Percentiles rank a stretch among this genome's conserved stretches.
These are phyloP conservation scores for Chroicocephalus ridibundus DNA, from an alignment of 2,113 vertebrate genomes.

Conservation along the genomic window DNA sequence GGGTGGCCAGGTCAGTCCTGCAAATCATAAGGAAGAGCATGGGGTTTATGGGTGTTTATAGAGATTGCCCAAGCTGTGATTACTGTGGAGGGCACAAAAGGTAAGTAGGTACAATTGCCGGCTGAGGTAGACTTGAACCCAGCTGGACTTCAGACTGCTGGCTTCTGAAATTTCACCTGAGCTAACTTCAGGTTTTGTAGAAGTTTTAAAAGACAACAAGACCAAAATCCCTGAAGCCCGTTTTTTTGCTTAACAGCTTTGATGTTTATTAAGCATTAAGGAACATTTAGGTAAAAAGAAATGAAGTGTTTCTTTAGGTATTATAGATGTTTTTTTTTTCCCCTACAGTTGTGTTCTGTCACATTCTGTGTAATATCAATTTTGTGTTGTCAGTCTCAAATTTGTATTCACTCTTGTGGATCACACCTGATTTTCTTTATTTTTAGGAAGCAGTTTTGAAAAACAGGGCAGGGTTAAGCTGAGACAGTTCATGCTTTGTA, in stretches of 20 bases:
- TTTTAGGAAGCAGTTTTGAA: slow-evolving; percentile 35
- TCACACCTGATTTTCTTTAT: background rate
- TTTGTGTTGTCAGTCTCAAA: background rate
- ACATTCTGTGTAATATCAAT: background rate
- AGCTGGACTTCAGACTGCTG: background rate
- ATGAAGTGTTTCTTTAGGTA: background rate
- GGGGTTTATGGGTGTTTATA: background rate
- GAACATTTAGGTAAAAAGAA: background rate
- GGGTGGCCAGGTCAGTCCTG: background rate
- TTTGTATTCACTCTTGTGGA: background rate
- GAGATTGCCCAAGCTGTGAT: background rate
- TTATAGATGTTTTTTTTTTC: background rate
- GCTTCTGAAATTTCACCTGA: background rate
- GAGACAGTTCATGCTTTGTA: background rate
- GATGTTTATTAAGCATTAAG: background rate
- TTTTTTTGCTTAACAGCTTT: background rate
- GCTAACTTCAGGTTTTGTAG: background rate
- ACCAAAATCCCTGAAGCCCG: background rate
- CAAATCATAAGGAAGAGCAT: fast-evolving
- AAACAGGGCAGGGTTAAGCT: slow-evolving; percentile 27
- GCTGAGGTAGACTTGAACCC: background rate
- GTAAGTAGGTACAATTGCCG: background rate
- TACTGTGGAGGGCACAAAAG: background rate
- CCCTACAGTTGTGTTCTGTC: background rate
- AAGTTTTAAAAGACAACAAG: background rate